Evolutionary conservation across 2,888 invertebrate species (phyloP), one percentile per base, ranked within the genome.

Genomic region (Acleris cristana): DNA sequence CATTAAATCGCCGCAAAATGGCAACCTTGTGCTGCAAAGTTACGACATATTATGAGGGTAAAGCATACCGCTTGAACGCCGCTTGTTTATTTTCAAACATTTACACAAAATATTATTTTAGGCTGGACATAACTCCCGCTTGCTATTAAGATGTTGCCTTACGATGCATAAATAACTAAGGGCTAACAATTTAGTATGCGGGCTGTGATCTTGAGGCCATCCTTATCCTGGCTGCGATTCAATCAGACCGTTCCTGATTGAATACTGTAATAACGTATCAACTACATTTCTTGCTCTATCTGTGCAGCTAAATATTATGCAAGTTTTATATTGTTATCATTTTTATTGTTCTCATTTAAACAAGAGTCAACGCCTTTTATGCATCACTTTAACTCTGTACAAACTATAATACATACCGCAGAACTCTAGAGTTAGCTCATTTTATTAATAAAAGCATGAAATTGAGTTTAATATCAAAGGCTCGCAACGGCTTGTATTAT

Each of bases 61-160:
- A 88, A 88, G 78, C 79, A 84, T 73, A 75, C 80, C 77, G 79
- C 74, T 81, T 79, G 74, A 79, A 80, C 81, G 75, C 79, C 74
- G 82, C 75, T 87, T 89, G 89, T 91, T 91, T 91, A 90, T 88
- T 90, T 90, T 87, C 87, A 86, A 90, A 89, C 86, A 88, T 90
- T 91, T 88, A 88, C 86, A 84, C 90, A 89, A 90, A 92, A 91
- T 91, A 92, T 91, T 90, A 89, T 92, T 90, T 92, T 89, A 91
- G 91, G 92, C 82, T 89, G 88, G 87, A 89, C 89, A 86, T 90
- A 88, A 90, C 86, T 91, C 89, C 77, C 78, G 75, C 77, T 80
- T 73, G 85, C 90, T 87, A 92, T 90, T 92, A 90, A 92, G 92
- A 91, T 90, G 91, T 90, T 90, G 82, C 86, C 83, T 86, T 87